phyloP scores from a whole-genome alignment of 2,888 invertebrate genomes.

The Lasioglossum figueresi region DNA sequence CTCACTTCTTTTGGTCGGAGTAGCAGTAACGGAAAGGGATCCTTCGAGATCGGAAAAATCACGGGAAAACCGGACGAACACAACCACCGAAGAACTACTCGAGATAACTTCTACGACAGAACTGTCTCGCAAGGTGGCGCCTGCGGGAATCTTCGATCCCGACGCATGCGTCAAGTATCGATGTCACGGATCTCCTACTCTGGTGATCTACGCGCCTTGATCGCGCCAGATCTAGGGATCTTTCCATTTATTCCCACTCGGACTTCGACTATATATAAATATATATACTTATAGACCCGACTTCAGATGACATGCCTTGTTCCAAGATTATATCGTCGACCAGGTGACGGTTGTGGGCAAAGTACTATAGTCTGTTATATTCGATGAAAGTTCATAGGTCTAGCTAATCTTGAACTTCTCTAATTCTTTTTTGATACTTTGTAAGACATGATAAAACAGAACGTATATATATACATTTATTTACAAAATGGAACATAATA shows the following conservation, averaged over 20 bases:
- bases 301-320: too few relatives aligned
- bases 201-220: neutral
- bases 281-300: too few relatives aligned
- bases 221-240: conserved; percentile 16
- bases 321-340: too few relatives aligned
- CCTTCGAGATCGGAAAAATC: conserved; percentile 66
- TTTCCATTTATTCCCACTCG: conserved; percentile 1
- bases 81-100: conserved; percentile 75
- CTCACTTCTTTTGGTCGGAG: conserved; percentile 72
- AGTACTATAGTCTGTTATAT: too few relatives aligned
- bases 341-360: too few relatives aligned
- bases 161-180: conserved; percentile 72
- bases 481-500: neutral
- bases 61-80: conserved; percentile 72
- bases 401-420: too few relatives aligned
- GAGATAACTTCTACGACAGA: conserved; percentile 77
- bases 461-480: neutral
- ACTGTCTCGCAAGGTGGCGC: conserved; percentile 79
- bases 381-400: too few relatives aligned
- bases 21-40: conserved; percentile 63
- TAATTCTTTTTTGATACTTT: too few relatives aligned
- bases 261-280: too few relatives aligned
- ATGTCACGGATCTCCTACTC: conserved; percentile 32
- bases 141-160: conserved; percentile 47
- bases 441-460: too few relatives aligned